phyloP scores from a whole-genome alignment of 2,113 vertebrate species.

The Tragelaphus buxtoni region DNA sequence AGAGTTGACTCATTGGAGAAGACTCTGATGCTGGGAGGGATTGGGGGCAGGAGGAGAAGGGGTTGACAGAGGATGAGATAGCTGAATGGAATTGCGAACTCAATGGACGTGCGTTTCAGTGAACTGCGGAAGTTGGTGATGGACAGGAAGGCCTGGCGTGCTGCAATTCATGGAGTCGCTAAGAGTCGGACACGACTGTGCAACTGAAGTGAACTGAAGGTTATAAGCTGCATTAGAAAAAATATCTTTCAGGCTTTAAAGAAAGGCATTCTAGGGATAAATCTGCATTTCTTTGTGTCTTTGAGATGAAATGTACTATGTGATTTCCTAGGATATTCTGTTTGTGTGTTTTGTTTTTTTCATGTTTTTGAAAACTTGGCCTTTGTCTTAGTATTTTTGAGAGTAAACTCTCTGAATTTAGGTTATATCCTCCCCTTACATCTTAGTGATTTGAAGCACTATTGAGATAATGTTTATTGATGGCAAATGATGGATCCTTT shows the following conservation, averaged over 20 bases:
- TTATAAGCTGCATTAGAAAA: background rate
- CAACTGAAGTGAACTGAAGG: too few species aligned
- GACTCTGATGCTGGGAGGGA: too few species aligned
- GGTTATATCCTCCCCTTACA: background rate
- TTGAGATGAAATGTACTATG: background rate
- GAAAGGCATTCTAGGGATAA: background rate
- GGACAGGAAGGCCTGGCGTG: too few species aligned
- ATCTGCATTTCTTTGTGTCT: background rate
- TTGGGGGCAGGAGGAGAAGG: too few species aligned
- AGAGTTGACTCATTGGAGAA: too few species aligned
- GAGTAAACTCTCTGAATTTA: background rate
- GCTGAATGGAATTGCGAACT: too few species aligned
- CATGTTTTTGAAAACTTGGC: background rate
- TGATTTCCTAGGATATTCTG: background rate
- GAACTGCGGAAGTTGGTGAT: too few species aligned
- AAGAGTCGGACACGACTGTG: too few species aligned
- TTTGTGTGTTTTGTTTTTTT: background rate
- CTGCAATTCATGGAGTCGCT: too few species aligned
- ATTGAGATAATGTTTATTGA: background rate
- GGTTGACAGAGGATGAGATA: too few species aligned
- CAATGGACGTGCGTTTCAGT: too few species aligned
- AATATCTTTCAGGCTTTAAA: background rate
- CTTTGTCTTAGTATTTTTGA: background rate
- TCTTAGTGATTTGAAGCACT: background rate
- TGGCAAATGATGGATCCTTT: background rate